phyloP scores from a whole-genome alignment of 2,797 vertebrate genomes.

The Eulemur rubriventer region DNA sequence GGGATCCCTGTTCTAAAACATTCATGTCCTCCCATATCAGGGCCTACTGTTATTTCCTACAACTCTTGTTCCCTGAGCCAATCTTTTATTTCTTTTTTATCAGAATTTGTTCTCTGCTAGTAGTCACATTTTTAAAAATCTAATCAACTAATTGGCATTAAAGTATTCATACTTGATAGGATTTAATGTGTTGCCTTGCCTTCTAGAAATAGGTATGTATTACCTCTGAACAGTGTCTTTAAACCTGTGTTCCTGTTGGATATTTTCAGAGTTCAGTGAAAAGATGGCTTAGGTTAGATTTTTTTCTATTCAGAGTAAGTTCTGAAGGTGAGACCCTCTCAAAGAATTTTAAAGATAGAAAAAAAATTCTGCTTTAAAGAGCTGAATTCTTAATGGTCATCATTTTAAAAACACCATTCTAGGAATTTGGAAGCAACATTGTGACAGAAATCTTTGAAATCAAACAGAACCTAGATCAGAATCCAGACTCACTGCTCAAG shows the following conservation, averaged over 20 bases:
- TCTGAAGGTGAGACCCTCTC: neutral
- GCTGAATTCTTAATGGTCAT: constrained; percentile 9
- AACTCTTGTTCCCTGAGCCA: neutral
- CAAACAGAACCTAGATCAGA: neutral
- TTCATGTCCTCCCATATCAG: neutral
- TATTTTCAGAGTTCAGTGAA: constrained; percentile 37
- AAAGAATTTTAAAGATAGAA: neutral
- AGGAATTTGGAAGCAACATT: neutral
- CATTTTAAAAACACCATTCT: constrained; percentile 5
- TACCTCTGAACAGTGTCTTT: neutral
- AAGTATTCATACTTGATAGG: neutral
- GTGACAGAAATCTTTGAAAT: neutral
- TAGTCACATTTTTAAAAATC: constrained; percentile 8
- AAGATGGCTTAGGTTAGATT: constrained; percentile 31
- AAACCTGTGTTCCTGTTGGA: neutral
- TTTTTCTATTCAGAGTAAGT: constrained; percentile 6
- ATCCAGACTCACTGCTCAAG: neutral
- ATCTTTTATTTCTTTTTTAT: neutral
- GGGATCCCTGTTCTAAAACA: neutral
- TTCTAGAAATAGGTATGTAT: constrained; percentile 9
- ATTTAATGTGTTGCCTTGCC: constrained; percentile 4
- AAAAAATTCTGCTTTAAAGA: neutral
- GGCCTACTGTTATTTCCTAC: neutral
- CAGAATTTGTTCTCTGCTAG: constrained; percentile 25
- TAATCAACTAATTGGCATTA: neutral